phyloP scores from a whole-genome alignment of 2,113 vertebrate species.

The Oreochromis tanganicae region DNA sequence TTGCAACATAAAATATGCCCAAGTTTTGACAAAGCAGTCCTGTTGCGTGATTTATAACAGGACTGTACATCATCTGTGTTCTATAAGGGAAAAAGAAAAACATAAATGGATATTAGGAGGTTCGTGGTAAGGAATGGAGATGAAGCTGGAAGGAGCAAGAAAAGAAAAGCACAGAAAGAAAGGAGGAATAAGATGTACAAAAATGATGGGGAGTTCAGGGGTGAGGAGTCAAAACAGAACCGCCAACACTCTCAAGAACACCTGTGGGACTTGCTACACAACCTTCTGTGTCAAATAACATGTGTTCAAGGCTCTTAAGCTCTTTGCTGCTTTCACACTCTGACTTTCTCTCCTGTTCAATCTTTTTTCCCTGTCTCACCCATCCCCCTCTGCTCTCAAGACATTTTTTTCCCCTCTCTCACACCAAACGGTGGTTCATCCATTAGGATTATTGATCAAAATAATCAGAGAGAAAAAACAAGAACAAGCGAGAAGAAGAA shows the following conservation, averaged over 20 bases:
- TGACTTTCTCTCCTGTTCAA: not conserved
- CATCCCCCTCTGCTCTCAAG: not conserved
- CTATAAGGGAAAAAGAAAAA: constrained; percentile 22
- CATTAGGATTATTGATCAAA: constrained; percentile 52
- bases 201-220: not conserved
- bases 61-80: constrained; percentile 35
- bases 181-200: not conserved
- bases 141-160: not conserved
- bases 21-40: not conserved
- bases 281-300: constrained; percentile 23
- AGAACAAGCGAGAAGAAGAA: constrained; percentile 13
- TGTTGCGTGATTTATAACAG: constrained; percentile 18
- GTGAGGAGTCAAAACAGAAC: constrained; percentile 4
- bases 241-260: not conserved
- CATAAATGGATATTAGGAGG: constrained; percentile 43
- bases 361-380: not conserved
- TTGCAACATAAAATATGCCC: not conserved
- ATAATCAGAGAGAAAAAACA: constrained; percentile 19
- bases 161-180: not conserved
- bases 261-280: constrained; percentile 13
- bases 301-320: constrained; percentile 10
- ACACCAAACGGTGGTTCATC: constrained; percentile 10
- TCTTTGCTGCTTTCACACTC: not conserved
- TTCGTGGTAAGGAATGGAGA: constrained; percentile 23
- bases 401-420: not conserved